Conservation (phyloP, 2,888 invertebrate species). For the Cantharis rustica region DNA sequence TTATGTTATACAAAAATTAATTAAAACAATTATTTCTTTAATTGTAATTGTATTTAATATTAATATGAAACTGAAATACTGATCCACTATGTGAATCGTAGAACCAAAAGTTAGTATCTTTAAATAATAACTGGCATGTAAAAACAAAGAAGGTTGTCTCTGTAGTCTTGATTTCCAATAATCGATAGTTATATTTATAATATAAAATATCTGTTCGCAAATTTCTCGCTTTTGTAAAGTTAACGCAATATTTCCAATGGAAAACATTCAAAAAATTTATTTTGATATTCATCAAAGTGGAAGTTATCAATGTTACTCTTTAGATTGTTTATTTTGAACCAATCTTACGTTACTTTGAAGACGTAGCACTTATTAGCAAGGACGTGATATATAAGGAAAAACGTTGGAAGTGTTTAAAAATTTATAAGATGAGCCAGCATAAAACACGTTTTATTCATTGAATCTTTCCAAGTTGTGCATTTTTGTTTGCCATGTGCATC, state of each 20-base stretch:
- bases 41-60: too few species aligned
- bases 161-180: neutral
- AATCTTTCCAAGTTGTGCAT: neutral
- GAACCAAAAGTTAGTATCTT: neutral
- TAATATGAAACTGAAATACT: too few species aligned
- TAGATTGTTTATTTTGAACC: neutral
- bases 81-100: too few species aligned
- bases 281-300: neutral
- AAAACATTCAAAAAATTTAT: neutral
- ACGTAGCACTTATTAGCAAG: neutral
- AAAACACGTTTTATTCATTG: neutral
- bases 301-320: neutral
- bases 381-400: neutral
- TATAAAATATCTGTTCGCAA: neutral
- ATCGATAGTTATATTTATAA: neutral
- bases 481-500: neutral
- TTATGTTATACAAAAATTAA: too few species aligned
- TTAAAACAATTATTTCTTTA: too few species aligned
- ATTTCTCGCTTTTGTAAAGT: neutral
- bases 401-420: neutral
- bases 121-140: neutral
- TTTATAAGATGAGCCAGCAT: neutral
- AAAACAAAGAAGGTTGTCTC: neutral
- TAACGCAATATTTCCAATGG: neutral
- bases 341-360: neutral